phyloP scores from a whole-genome alignment of 2,888 invertebrate genomes.

The Drosophila robusta region DNA sequence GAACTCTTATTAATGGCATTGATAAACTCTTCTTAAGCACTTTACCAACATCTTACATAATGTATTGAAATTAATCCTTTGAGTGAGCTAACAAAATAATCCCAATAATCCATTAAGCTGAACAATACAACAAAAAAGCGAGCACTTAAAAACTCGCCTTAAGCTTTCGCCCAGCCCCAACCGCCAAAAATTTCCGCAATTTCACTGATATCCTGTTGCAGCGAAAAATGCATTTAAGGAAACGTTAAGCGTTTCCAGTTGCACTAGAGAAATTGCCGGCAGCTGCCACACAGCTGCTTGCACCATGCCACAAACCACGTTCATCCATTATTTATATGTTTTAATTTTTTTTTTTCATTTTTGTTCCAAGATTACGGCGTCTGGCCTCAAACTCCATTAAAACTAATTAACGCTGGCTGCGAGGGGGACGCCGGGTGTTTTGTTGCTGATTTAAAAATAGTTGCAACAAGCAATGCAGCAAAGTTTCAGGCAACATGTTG shows the following conservation, averaged over 20 bases:
- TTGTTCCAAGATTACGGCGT: slow-evolving; percentile 16
- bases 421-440: not conserved
- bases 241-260: slow-evolving; percentile 1
- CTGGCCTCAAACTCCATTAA: slow-evolving; percentile 54
- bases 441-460: slow-evolving; percentile 37
- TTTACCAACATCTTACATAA: slow-evolving; percentile 8
- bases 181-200: slow-evolving; percentile 5
- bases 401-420: slow-evolving; percentile 63
- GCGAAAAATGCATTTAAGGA: slow-evolving; percentile 19
- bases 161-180: not conserved
- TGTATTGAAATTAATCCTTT: slow-evolving; percentile 15
- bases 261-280: not conserved
- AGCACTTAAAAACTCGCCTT: slow-evolving; percentile 12
- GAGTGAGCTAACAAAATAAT: slow-evolving; percentile 17
- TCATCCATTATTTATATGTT: not conserved
- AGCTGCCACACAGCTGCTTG: not conserved
- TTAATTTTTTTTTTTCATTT: not conserved
- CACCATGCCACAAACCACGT: slow-evolving; percentile 7
- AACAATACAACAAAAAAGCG: slow-evolving; percentile 32
- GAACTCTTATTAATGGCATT: not conserved
- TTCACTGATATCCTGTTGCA: slow-evolving; percentile 10
- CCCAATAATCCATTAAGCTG: slow-evolving; percentile 37
- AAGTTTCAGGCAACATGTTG: slow-evolving; percentile 24
- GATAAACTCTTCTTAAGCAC: slow-evolving; percentile 2
- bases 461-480: slow-evolving; percentile 29